These are phyloP conservation scores for Neoscelio sp. DNA, from an alignment of 2,888 invertebrate genomes.

Conservation along the genomic window DNA sequence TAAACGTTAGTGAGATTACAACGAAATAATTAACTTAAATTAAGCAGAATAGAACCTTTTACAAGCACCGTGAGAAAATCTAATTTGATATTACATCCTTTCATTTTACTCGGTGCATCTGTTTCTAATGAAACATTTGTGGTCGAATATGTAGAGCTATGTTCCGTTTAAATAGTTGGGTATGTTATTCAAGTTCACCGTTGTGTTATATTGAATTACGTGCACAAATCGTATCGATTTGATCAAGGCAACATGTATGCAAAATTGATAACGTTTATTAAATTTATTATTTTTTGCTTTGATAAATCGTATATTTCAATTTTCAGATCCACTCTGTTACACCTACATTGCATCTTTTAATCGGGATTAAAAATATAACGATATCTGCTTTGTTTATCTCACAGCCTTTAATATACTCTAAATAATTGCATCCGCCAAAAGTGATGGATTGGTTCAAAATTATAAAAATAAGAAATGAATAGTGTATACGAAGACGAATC, in stretches of 20 bases:
- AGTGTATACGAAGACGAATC: slow-evolving; percentile 71
- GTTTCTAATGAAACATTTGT: slow-evolving; percentile 49
- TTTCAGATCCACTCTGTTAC: too few species aligned
- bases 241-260: neutral
- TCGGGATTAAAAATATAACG: too few species aligned
- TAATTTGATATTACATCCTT: slow-evolving; percentile 5
- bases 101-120: slow-evolving; percentile 23
- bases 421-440: too few species aligned
- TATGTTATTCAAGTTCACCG: slow-evolving; percentile 21
- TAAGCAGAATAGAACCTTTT: too few species aligned
- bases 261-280: too few species aligned
- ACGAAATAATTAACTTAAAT: too few species aligned
- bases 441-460: slow-evolving; percentile 33
- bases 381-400: too few species aligned
- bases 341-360: too few species aligned
- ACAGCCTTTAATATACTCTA: too few species aligned
- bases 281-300: too few species aligned
- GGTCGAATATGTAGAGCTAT: slow-evolving; percentile 22
- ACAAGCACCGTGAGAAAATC: slow-evolving; percentile 22
- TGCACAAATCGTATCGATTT: neutral
- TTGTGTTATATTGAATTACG: slow-evolving; percentile 3
- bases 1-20: too few species aligned
- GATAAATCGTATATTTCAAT: too few species aligned
- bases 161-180: slow-evolving; percentile 15
- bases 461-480: slow-evolving; percentile 50